Conservation (phyloP, 2,797 vertebrate species). For the Lithobates pipiens region DNA sequence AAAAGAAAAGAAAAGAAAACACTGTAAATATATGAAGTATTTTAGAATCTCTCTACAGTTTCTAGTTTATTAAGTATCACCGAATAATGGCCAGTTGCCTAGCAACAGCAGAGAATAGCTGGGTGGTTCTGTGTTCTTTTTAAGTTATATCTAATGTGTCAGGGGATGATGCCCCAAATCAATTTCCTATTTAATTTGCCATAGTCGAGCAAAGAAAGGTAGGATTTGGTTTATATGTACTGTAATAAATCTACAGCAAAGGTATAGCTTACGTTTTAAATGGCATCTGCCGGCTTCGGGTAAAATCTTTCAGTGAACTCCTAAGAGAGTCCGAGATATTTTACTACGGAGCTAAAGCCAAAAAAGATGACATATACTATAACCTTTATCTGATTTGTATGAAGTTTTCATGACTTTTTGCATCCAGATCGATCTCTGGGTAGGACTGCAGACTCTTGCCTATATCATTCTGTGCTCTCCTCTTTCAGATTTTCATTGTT, state of each 20-base stretch:
- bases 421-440: too few species aligned
- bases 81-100: conserved; percentile 33
- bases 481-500: too few species aligned
- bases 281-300: neutral
- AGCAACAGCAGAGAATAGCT: conserved; percentile 27
- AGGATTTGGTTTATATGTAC: neutral
- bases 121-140: conserved; percentile 17
- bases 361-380: neutral
- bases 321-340: neutral
- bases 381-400: neutral
- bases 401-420: too few species aligned
- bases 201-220: neutral
- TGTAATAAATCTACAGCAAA: conserved; percentile 2
- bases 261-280: neutral
- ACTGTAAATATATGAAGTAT: conserved; percentile 25
- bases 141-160: conserved; percentile 16
- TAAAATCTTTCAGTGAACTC: neutral
- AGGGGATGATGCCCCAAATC: conserved; percentile 9
- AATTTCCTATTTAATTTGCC: conserved; percentile 10
- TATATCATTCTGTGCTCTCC: too few species aligned
- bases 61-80: conserved; percentile 9
- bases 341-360: neutral
- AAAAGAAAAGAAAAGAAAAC: neutral
- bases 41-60: neutral
- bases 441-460: too few species aligned